Base-by-base conservation (phyloP, 2,797 vertebrate genomes). In the Pygocentrus nattereri region DNA sequence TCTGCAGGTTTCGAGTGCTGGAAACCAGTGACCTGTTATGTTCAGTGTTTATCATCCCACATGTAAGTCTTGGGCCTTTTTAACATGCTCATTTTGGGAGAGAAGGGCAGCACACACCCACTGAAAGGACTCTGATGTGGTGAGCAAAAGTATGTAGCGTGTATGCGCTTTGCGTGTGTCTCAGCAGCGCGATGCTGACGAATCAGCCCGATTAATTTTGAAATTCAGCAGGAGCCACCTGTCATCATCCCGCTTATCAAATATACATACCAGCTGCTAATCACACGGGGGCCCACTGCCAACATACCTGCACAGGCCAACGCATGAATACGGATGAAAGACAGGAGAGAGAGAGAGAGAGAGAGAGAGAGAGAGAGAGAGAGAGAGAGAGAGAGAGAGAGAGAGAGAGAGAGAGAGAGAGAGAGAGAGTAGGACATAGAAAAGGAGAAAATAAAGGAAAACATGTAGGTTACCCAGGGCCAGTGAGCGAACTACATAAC, bases 201-300 rank as follows among this genome's bases (percentile, higher is more conserved):
- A 89, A 90, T 90, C 86, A 72, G 75, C 85, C 88, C 75, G 75
- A 85, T 86, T 91, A 85, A 93, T 93, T 93, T 93, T 87, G 92
- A 89, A 92, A 91, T 91, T 93, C 89, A 91, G 85, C 89, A 69
- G 85, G 58, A 54, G 81, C 74, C 44, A 64, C 82, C 91, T 88
- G 81, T 93, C 93, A 93, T 71, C 86, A 67, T 78, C 72, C 13
- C 79, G 90, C 85, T 91, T 92, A 90, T 88, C 90, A 91, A 91
- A 90, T 83, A 83, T 85, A 91, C 91, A 90, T 89, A 91, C 91
- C 91, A 84, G 80, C 85, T 85, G 86, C 89, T 92, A 93, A 91
- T 90, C 91, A 92, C 87, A 82, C 85, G 86, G 85, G 85, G 86
- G 88, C 85, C 76, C 82, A 87, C 81, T 81, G 87, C 85, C 85